Base-by-base conservation (phyloP, 2,797 vertebrate species). In the Neoniphon sammara region DNA sequence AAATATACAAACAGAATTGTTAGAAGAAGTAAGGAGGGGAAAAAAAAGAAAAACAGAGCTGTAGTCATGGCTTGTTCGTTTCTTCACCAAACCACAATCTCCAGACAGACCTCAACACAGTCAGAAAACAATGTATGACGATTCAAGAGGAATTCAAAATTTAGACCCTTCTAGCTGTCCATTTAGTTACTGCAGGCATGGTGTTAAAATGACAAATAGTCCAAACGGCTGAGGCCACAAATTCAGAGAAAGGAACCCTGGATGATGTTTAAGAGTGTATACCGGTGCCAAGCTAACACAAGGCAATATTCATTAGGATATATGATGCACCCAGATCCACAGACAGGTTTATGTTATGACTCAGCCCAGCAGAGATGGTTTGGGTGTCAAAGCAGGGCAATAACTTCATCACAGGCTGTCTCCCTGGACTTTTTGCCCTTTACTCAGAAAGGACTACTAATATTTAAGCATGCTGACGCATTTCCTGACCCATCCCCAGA, bases 401-500 rank as follows among this genome's bases (percentile, higher is more conserved):
- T 58, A 27, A 66, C 81, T 31, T 84, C 81, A 76, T 82, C 75
- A 54, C 59, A 36, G 68, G 61, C 71, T 59, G 0, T 72, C 69
- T 84, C 80, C 55, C 77, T 17, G 15, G 67, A 64, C 68, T 54
- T 52, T 39, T 57, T 72, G 65, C 75, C 84, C 84, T 88, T 87
- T 63, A 54, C 66, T 56, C 80, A 2, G 52, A 86, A 83, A 84
- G 82, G 73, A 84, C 65, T 87, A 90, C 80, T 73, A 90, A 93
- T 91, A 91, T 87, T 90, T 77, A 77, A 89, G 74, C 71, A 20
- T 65, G 73, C 75, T 89, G 87, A 91, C 85, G 83, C 83, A 88
- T 80, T 94, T 94, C 92, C 92, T 93, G 89, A 88, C 78, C 70
- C 55, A 67, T 91, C 86, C 88, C 89, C 60, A 73, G 88, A 84